Conservation (phyloP, 2,888 invertebrate species). For the Pharmacophagus antenor region DNA sequence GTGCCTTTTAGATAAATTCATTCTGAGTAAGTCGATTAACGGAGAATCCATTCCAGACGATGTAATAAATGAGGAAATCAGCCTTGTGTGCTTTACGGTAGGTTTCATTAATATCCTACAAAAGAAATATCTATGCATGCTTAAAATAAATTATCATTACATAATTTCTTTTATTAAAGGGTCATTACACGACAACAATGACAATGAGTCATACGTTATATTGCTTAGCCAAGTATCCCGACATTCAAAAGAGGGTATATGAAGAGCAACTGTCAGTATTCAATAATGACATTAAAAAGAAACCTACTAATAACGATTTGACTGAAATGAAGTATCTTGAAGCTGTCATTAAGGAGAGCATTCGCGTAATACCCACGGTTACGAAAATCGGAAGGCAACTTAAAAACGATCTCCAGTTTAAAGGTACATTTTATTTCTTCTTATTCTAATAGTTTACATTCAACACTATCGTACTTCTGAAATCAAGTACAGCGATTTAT, state of each 20-base stretch:
- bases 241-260: constrained; percentile 41
- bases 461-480: not conserved
- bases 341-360: constrained; percentile 46
- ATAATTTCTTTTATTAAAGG: constrained; percentile 34
- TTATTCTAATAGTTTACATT: not conserved
- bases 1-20: constrained; percentile 42
- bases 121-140: not conserved
- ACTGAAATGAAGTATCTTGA: constrained; percentile 49
- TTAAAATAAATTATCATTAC: constrained; percentile 7
- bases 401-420: constrained; percentile 41
- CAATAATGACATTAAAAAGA: constrained; percentile 37
- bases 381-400: constrained; percentile 46
- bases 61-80: constrained; percentile 45
- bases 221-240: constrained; percentile 42
- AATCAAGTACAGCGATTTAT: too few species aligned
- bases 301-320: constrained; percentile 41
- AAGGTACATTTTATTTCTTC: constrained; percentile 36
- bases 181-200: constrained; percentile 46
- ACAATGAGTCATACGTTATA: constrained; percentile 44
- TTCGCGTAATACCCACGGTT: constrained; percentile 44
- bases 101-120: not conserved
- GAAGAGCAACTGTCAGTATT: constrained; percentile 44
- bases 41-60: constrained; percentile 41
- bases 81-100: constrained; percentile 44
- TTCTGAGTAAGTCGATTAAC: constrained; percentile 39